Base-by-base conservation (phyloP, 2,888 invertebrate genomes). In the Mesorhabditis belari region DNA sequence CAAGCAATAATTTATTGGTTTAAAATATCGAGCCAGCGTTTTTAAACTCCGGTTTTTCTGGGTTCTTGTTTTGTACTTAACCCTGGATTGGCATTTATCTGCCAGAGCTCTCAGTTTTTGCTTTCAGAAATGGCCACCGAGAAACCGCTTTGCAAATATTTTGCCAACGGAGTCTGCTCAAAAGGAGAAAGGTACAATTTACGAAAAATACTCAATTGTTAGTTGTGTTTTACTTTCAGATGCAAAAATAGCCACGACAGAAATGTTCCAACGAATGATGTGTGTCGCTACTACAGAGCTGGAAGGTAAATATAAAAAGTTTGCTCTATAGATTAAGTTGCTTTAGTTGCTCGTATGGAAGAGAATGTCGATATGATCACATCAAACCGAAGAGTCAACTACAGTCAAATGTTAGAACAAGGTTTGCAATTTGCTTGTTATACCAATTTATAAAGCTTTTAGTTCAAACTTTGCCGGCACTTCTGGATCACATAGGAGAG, bases 301-400 rank as follows among this genome's bases (percentile, higher is more conserved):
- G 44, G 44, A 35, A 35, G n/a, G 44, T 35, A 35, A 17, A n/a
- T 35, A 2, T 35, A n/a, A n/a, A n/a, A n/a, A n/a, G n/a, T 35
- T 35, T n/a, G n/a, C 12, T n/a, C 44, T 17, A n/a, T 35, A 35
- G 12, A 2, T 35, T 35, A 35, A 35, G 44, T 35, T 35, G 12
- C 55, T 65, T 26, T 56, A 70, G 70, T 54, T 70, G 70, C 57
- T 59, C 61, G 5, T 76, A 66, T 60, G 76, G 75, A 3, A 59
- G 60, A 0, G 60, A 63, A 5, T 77, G 77, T 63, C 65, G 74
- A 21, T 75, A 63, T 49, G 65, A 65, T 59, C 67, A 66, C 61
- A 29, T 60, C 49, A 35, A 28, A n/a, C 63, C 57, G 17, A 61
- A 58, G 54, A 64, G 17, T 55, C 52, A 23, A 19, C 44, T n/a